phyloP scores from a whole-genome alignment of 2,113 vertebrate species.

The Pardalotus punctatus region DNA sequence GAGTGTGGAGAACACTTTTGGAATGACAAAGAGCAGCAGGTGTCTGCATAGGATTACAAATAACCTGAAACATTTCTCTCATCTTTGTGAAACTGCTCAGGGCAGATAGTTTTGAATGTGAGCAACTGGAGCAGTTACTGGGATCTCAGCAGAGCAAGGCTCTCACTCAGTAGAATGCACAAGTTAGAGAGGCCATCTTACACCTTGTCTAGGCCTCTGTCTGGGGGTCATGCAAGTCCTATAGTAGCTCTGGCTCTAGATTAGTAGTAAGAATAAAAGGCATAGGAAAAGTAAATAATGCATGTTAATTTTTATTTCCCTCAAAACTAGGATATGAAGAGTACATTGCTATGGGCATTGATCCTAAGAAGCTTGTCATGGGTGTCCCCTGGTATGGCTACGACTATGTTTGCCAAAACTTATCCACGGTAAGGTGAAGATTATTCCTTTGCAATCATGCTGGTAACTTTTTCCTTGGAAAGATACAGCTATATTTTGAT shows the following conservation, averaged over 20 bases:
- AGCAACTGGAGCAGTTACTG: neutral
- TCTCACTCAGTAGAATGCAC: neutral
- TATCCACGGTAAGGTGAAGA: conserved; percentile 78
- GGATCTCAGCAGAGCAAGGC: neutral
- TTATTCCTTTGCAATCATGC: neutral
- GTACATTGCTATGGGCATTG: conserved; percentile 83
- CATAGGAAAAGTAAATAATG: neutral
- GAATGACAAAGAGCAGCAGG: neutral
- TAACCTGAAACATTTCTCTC: neutral
- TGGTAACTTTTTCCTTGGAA: neutral
- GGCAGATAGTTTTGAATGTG: neutral
- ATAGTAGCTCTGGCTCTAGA: neutral
- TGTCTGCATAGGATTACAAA: neutral
- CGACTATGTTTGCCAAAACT: conserved; percentile 86
- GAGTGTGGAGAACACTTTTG: neutral
- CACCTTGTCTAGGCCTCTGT: neutral
- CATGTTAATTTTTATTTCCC: neutral
- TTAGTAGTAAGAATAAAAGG: neutral
- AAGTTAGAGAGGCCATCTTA: neutral
- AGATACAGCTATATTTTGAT: neutral
- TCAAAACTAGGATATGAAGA: conserved; percentile 82
- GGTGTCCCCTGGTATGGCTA: conserved; percentile 98
- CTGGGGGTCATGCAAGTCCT: neutral
- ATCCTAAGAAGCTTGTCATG: conserved; percentile 90
- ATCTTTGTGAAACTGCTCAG: neutral